Percentiles rank a stretch among this genome's conserved stretches.
Evolutionary conservation across 1,140 invertebrate genomes (phyloP).

Genomic region (Delia radicum): DNA sequence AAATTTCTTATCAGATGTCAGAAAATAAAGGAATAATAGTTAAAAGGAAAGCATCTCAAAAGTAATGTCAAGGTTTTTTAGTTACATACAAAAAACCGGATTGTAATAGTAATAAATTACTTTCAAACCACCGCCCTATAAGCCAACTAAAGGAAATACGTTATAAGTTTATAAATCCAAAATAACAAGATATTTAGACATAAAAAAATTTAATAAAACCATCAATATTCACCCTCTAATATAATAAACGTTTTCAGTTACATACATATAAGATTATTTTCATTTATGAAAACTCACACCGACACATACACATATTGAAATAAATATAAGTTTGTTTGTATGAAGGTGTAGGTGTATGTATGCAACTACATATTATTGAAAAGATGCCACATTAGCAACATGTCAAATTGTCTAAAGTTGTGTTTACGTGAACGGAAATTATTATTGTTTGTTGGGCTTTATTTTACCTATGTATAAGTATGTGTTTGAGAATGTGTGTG

Average conservation of each 20-base stretch:
- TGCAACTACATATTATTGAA: background rate
- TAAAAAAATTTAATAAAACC: background rate
- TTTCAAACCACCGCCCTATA: background rate
- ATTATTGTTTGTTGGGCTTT: background rate
- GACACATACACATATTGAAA: background rate
- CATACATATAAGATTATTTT: background rate
- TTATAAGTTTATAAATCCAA: background rate
- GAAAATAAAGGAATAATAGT: background rate
- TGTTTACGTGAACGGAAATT: constrained; percentile 20
- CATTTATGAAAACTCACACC: background rate
- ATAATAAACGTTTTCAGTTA: background rate
- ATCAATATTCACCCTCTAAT: background rate
- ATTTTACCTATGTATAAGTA: background rate
- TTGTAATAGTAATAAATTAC: background rate
- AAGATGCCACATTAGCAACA: constrained; percentile 17
- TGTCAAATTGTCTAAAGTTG: constrained; percentile 22
- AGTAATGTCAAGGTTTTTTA: too few relatives aligned
- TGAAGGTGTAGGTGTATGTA: background rate
- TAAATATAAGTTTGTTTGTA: background rate
- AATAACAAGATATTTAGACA: background rate
- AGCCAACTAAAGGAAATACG: background rate
- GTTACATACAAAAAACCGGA: background rate
- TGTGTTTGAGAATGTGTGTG: background rate
- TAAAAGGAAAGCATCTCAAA: too few relatives aligned
- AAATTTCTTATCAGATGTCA: background rate